A percentile compares a stretch with the other conserved stretches of the same genome.
Conservation (phyloP, 2,888 invertebrate species). For the Melanchra persicariae region DNA sequence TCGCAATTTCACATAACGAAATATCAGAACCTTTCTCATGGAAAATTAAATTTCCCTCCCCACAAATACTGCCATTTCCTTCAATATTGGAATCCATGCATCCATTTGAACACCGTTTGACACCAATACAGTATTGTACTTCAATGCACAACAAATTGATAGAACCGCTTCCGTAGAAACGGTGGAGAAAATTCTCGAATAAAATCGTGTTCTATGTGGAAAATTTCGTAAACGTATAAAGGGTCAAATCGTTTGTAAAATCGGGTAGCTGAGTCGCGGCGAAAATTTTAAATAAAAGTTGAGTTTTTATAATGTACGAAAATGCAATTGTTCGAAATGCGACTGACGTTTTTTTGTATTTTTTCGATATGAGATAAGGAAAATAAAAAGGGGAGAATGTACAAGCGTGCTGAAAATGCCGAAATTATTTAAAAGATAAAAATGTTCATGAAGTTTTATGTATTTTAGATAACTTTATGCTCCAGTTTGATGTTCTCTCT, state of each 20-base stretch:
- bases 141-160: conserved; percentile 56
- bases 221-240: conserved; percentile 48
- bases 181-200: conserved; percentile 45
- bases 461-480: conserved; percentile 34
- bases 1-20: background rate
- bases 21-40: conserved; percentile 13
- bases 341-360: background rate
- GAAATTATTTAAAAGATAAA: conserved; percentile 41
- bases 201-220: conserved; percentile 44
- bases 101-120: conserved; percentile 54
- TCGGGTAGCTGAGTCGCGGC: conserved; percentile 15
- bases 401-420: conserved; percentile 11
- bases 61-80: conserved; percentile 56
- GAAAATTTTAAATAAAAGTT: conserved; percentile 40
- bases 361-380: background rate
- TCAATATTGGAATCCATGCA: conserved; percentile 47
- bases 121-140: conserved; percentile 58
- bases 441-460: conserved; percentile 34
- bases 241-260: conserved; percentile 56
- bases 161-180: conserved; percentile 48
- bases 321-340: conserved; percentile 34
- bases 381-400: background rate
- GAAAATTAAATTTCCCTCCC: conserved; percentile 47
- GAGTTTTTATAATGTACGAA: conserved; percentile 21
- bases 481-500: conserved; percentile 22